phyloP scores from a whole-genome alignment of 2,888 invertebrate species.

The Eremobia ochroleuca region DNA sequence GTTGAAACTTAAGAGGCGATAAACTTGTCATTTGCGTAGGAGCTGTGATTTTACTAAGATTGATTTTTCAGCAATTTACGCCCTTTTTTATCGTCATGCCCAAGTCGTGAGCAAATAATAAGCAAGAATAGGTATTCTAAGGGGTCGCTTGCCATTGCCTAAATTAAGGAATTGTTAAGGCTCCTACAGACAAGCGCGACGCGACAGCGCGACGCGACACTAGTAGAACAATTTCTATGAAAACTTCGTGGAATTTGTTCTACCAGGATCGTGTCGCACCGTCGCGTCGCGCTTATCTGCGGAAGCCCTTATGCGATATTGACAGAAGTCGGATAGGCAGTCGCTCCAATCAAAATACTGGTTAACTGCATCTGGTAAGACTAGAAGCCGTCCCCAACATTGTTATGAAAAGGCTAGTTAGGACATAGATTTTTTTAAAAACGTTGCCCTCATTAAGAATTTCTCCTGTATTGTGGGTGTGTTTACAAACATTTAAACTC shows the following conservation, averaged over 20 bases:
- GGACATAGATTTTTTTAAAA: too few species aligned
- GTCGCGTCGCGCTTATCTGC: too few species aligned
- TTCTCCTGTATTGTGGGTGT: too few species aligned
- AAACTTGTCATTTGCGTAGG: slow-evolving; percentile 19
- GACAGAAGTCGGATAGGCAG: not conserved
- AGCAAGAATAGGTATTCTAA: not conserved
- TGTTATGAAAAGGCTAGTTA: not conserved
- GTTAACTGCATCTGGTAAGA: not conserved
- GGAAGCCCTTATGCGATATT: too few species aligned
- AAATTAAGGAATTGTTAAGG: not conserved
- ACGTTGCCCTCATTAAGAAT: too few species aligned
- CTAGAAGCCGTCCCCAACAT: not conserved
- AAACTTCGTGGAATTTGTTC: too few species aligned
- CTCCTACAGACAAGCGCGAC: too few species aligned
- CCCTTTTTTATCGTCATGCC: not conserved
- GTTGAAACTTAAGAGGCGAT: slow-evolving; percentile 32
- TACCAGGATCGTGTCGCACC: too few species aligned
- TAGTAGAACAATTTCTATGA: too few species aligned
- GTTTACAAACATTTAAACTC: too few species aligned
- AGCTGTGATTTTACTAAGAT: not conserved
- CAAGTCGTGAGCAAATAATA: slow-evolving; percentile 5
- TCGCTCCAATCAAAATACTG: not conserved
- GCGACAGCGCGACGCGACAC: too few species aligned
- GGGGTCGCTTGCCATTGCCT: not conserved
- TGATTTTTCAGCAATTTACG: not conserved